Base-by-base conservation (phyloP, 1,140 invertebrate genomes). In the Caenorhabditis remanei region DNA sequence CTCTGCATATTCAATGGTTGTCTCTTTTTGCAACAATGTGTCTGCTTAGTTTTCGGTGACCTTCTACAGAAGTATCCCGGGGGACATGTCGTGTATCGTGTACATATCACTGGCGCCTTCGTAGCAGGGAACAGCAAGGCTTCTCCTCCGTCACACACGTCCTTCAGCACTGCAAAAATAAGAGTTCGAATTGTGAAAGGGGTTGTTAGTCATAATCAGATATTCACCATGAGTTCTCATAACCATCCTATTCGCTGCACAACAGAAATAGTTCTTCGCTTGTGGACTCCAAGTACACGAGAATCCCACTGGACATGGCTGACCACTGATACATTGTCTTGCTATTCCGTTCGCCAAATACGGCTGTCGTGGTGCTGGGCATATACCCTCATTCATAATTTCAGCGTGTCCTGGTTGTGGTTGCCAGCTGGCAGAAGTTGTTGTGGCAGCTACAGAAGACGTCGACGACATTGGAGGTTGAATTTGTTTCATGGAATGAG, bases 191-290 rank as follows among this genome's bases (percentile, higher is more conserved):
- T 24, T 21, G 46, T 16, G 43, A 32, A 41, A 83, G n/a, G 0
- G 19, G 40, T 61, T 61, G 16, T n/a, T 61, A 19, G 4, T 32
- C 40, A 16, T 24, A 41, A 11, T 32, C 0, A 14, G 16, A 14
- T 9, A 41, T n/a, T 50, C 19, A 79, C 71, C 71, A 79, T 79
- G n/a, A 24, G 71, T 79, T n/a, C 71, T 79, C 71, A 79, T 79
- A 13, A 79, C 71, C 46, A 79, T 24, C 41, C 24, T 50, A n/a
- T 79, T 79, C 8, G 71, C 32, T 56, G 40, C 61, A 41, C 89
- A 90, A 63, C 89, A 90, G 82, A 85, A 90, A 63, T 90, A 90
- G 24, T 86, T 86, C 24, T 86, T 75, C 2, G 84, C 89, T 41
- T 89, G 82, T 63, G 75, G 84, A 24, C 85, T 87, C 56, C 50